Evolutionary conservation across 2,113 vertebrate species (phyloP).

Genomic region (Narcine bancroftii): DNA sequence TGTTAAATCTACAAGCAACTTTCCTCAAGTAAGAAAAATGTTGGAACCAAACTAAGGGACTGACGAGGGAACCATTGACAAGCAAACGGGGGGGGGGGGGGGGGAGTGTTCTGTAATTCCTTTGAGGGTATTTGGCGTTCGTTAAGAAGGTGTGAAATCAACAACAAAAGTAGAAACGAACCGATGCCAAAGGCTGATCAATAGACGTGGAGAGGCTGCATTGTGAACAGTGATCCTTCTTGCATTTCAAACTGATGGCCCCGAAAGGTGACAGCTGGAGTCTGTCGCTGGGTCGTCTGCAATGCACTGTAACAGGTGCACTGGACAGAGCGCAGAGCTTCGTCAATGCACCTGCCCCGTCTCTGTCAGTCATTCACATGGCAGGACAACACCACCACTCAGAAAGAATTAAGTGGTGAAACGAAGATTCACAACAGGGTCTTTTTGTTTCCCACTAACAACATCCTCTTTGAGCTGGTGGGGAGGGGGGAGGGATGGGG

Average conservation of each 20-base stretch:
- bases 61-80: neutral
- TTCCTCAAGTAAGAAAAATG: neutral
- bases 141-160: constrained; percentile 63
- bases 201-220: constrained; percentile 54
- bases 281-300: constrained; percentile 31
- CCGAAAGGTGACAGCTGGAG: constrained; percentile 50
- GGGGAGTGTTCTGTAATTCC: constrained; percentile 40
- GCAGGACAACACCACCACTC: constrained; percentile 41
- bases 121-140: constrained; percentile 49
- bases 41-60: neutral
- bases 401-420: constrained; percentile 45
- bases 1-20: neutral
- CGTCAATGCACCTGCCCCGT: constrained; percentile 53
- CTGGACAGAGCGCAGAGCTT: constrained; percentile 25
- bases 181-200: constrained; percentile 45
- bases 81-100: too few species aligned
- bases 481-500: too few species aligned
- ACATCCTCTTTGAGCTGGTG: constrained; percentile 30
- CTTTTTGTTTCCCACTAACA: constrained; percentile 23
- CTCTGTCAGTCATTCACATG: neutral
- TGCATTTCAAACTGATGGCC: constrained; percentile 42
- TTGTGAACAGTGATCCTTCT: constrained; percentile 54
- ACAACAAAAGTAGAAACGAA: constrained; percentile 58
- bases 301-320: constrained; percentile 57
- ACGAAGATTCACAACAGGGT: constrained; percentile 36